Percentiles rank a stretch among this genome's conserved stretches.
These are phyloP conservation scores for Coelinius sp. DNA, from an alignment of 2,888 invertebrate genomes.

Conservation along the genomic window DNA sequence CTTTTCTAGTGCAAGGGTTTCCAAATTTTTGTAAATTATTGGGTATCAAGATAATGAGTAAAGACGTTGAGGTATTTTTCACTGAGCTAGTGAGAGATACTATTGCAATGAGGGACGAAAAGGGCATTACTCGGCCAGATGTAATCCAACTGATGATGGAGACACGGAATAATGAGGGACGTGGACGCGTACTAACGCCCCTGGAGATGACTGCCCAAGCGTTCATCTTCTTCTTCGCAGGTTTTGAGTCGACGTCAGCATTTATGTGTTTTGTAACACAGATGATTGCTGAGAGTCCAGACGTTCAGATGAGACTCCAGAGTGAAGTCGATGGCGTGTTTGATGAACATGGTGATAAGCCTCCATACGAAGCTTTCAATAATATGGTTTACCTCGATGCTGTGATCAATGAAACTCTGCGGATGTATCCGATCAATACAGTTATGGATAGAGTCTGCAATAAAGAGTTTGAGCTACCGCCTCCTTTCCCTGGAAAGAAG, in stretches of 20 bases:
- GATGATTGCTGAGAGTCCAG: conserved; percentile 63
- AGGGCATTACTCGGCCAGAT: conserved; percentile 70
- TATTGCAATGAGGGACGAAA: conserved; percentile 50
- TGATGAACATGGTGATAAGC: conserved; percentile 55
- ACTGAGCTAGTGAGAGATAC: conserved; percentile 45
- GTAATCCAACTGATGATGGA: conserved; percentile 75
- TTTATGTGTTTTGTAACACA: conserved; percentile 56
- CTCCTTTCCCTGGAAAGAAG: conserved; percentile 54
- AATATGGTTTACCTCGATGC: conserved; percentile 74
- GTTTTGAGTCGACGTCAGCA: conserved; percentile 59
- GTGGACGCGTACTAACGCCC: conserved; percentile 44
- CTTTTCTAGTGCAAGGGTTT: conserved; percentile 42
- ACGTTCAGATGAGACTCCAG: conserved; percentile 70
- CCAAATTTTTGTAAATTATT: conserved; percentile 49
- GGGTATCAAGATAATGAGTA: conserved; percentile 34
- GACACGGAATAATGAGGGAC: conserved; percentile 48
- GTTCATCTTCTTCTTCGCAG: conserved; percentile 62
- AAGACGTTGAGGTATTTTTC: conserved; percentile 47
- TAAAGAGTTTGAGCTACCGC: conserved; percentile 56
- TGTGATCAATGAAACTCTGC: conserved; percentile 68
- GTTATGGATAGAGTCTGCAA: conserved; percentile 58
- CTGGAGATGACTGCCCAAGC: conserved; percentile 72
- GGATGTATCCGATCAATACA: conserved; percentile 56
- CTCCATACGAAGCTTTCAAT: conserved; percentile 68
- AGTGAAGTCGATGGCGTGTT: conserved; percentile 57